phyloP scores from a whole-genome alignment of 2,888 invertebrate species.

The Aleiodes alternator region DNA sequence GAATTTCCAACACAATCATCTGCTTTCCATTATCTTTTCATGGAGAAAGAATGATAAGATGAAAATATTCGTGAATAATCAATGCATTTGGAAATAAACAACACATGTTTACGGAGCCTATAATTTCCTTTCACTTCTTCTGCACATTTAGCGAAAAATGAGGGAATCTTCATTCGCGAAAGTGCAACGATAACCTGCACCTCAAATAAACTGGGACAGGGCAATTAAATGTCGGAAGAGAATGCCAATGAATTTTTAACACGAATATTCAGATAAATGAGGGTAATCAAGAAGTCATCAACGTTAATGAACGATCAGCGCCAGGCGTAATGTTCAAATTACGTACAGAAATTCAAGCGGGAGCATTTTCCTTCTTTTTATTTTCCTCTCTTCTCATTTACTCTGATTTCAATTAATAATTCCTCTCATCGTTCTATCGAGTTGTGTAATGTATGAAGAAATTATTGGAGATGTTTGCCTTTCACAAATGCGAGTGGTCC shows the following conservation, averaged over 20 bases:
- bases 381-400: neutral
- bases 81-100: constrained; percentile 13
- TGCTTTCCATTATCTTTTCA: too few species aligned
- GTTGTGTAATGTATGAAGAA: too few species aligned
- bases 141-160: constrained; percentile 43
- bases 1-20: too few species aligned
- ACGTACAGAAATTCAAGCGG: constrained; percentile 9
- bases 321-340: constrained; percentile 10
- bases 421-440: too few species aligned
- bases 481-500: too few species aligned
- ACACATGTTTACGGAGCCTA: constrained; percentile 48
- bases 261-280: constrained; percentile 5
- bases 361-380: neutral
- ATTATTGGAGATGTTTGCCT: too few species aligned
- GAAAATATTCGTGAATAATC: neutral
- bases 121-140: constrained; percentile 54
- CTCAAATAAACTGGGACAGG: constrained; percentile 29
- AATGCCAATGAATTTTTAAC: constrained; percentile 17
- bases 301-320: neutral
- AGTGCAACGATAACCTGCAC: constrained; percentile 53
- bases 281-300: neutral
- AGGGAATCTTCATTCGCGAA: constrained; percentile 48
- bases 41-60: too few species aligned
- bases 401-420: too few species aligned
- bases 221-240: constrained; percentile 41